phyloP scores from a whole-genome alignment of 1,140 invertebrate genomes.

The Camponotus pennsylvanicus region DNA sequence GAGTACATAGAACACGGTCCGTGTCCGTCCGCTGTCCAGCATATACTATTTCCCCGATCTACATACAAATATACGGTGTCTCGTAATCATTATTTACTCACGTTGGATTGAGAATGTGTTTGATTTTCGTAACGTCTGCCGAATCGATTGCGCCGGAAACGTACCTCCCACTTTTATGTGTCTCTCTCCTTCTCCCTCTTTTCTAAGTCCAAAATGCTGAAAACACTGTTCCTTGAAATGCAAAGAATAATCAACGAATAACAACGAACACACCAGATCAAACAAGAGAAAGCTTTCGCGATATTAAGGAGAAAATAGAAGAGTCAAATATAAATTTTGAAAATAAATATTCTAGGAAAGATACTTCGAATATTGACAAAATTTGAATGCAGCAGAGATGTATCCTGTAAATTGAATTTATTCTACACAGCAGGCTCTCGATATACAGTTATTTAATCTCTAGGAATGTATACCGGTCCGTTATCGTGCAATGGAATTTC shows the following conservation, averaged over 20 bases:
- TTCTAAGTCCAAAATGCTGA: not conserved
- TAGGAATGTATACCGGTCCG: not conserved
- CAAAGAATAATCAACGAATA: constrained; percentile 20
- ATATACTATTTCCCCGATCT: constrained; percentile 46
- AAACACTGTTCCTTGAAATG: not conserved
- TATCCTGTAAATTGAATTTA: not conserved
- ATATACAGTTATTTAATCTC: not conserved
- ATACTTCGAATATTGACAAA: not conserved
- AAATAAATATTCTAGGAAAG: not conserved
- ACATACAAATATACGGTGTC: constrained; percentile 50
- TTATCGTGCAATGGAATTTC: not conserved
- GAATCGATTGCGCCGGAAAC: not conserved
- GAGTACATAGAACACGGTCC: constrained; percentile 28
- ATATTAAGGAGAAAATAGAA: not conserved
- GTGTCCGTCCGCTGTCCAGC: not conserved
- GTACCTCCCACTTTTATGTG: not conserved
- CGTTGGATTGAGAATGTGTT: constrained; percentile 33
- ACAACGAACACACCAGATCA: constrained; percentile 31
- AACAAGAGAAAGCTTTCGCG: not conserved
- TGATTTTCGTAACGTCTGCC: constrained; percentile 22
- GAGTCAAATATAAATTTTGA: not conserved
- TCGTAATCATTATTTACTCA: constrained; percentile 60
- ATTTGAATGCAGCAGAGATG: not conserved
- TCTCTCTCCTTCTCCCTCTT: no score
- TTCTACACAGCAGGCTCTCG: not conserved